Percentiles rank a stretch among this genome's conserved stretches.
phyloP scores from a whole-genome alignment of 2,113 vertebrate species.

The Heterotis niloticus region DNA sequence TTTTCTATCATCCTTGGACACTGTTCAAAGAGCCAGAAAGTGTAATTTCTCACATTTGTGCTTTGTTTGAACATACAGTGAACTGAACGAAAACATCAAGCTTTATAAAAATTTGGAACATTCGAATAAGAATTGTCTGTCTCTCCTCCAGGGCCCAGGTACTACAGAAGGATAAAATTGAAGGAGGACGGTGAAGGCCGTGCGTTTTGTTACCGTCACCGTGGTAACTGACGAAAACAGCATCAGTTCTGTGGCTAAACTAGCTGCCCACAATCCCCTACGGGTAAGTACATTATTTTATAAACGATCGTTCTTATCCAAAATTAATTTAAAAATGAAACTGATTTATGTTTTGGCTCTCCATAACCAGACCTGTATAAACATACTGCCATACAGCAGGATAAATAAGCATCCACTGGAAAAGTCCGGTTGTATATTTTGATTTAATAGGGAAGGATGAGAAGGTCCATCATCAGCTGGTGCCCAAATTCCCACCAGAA shows the following conservation, averaged over 20 bases:
- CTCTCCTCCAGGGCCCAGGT: constrained; percentile 30
- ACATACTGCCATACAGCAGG: background rate
- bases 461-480: too few species aligned
- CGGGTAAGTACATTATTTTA: constrained; percentile 49
- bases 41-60: too few species aligned
- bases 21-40: too few species aligned
- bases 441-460: too few species aligned
- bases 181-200: constrained; percentile 43
- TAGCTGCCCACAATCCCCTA: constrained; percentile 61
- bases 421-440: too few species aligned
- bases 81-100: background rate
- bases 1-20: too few species aligned
- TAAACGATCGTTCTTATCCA: background rate
- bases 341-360: background rate
- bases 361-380: too few species aligned
- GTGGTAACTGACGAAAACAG: constrained; percentile 42
- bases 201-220: constrained; percentile 52
- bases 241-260: constrained; percentile 60
- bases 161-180: constrained; percentile 50
- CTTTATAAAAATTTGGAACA: constrained; percentile 12
- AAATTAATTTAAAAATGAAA: background rate
- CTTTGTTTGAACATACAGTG: too few species aligned
- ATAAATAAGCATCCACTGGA: too few species aligned
- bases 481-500: too few species aligned
- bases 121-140: background rate